Percentiles rank a stretch among this genome's conserved stretches.
Conservation (phyloP, 2,888 invertebrate species). For the Cistogaster globosa region DNA sequence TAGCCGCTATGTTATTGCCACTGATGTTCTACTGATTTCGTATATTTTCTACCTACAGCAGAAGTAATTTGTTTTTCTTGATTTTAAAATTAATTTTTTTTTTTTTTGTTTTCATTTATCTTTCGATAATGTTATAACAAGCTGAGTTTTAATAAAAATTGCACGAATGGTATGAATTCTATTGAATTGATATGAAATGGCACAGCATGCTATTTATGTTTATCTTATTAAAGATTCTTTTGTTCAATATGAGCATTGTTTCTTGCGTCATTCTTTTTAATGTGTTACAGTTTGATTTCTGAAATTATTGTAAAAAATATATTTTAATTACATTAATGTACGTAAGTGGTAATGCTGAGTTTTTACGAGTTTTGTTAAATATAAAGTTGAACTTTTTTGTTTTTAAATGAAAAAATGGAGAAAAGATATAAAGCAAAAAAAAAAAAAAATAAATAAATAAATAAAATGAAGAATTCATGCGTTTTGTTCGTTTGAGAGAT, state of each 20-base stretch:
- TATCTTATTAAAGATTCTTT: constrained; percentile 58
- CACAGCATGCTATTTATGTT: constrained; percentile 9
- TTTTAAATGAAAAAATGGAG: no score
- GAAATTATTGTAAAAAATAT: constrained; percentile 39
- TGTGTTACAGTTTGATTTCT: constrained; percentile 32
- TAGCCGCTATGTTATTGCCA: constrained; percentile 2
- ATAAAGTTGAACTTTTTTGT: no score
- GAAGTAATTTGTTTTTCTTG: constrained; percentile 57
- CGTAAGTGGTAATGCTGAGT: constrained; percentile 23
- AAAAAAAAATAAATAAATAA: no score
- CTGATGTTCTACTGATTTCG: constrained; percentile 14
- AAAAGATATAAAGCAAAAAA: no score
- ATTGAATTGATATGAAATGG: constrained; percentile 39
- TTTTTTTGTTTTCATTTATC: not conserved
- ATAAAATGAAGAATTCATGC: no score
- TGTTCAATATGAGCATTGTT: constrained; percentile 25
- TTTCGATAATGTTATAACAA: constrained; percentile 43
- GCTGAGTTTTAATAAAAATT: constrained; percentile 46
- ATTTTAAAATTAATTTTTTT: constrained; percentile 29
- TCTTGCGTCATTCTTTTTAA: constrained; percentile 25
- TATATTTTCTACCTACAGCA: constrained; percentile 15
- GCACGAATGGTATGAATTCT: constrained; percentile 23
- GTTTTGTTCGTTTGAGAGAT: no score
- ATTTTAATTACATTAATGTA: constrained; percentile 51
- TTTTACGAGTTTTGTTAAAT: not conserved